phyloP scores from a whole-genome alignment of 2,113 vertebrate species.

The Sterna hirundo region DNA sequence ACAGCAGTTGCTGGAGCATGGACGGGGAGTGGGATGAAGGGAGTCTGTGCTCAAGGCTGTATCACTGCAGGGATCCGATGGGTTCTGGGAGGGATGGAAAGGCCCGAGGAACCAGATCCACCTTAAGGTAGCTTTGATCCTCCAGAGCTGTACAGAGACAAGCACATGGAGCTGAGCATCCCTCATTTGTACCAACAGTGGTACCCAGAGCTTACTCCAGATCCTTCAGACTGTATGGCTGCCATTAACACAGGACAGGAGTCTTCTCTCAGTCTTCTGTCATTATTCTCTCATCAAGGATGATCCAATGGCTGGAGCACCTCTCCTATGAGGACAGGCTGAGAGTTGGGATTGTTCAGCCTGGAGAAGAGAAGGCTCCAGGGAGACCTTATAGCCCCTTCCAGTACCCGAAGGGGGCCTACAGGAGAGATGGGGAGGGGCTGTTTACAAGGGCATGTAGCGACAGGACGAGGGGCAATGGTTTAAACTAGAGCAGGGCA shows the following conservation, averaged over 20 bases:
- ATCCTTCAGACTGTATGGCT: neutral
- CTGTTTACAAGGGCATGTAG: too few species aligned
- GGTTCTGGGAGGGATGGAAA: neutral
- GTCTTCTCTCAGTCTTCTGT: neutral
- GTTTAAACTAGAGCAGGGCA: too few species aligned
- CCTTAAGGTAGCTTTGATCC: neutral
- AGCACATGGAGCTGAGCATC: neutral
- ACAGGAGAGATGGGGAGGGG: too few species aligned
- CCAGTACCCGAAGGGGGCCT: too few species aligned
- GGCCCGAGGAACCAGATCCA: fast-evolving
- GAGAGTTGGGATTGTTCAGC: too few species aligned
- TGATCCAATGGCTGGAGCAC: too few species aligned
- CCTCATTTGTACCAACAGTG: neutral
- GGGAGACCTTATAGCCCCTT: too few species aligned
- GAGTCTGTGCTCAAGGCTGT: neutral
- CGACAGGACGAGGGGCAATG: too few species aligned
- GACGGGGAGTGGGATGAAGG: neutral
- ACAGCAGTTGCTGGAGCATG: neutral
- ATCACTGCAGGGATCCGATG: fast-evolving
- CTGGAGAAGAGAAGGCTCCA: too few species aligned
- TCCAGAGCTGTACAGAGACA: neutral
- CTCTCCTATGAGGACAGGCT: too few species aligned
- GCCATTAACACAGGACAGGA: neutral
- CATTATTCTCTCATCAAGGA: too few species aligned
- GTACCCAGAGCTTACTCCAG: neutral